Conservation (phyloP, 2,888 invertebrate species). For the Drosophila quasianomalipes region DNA sequence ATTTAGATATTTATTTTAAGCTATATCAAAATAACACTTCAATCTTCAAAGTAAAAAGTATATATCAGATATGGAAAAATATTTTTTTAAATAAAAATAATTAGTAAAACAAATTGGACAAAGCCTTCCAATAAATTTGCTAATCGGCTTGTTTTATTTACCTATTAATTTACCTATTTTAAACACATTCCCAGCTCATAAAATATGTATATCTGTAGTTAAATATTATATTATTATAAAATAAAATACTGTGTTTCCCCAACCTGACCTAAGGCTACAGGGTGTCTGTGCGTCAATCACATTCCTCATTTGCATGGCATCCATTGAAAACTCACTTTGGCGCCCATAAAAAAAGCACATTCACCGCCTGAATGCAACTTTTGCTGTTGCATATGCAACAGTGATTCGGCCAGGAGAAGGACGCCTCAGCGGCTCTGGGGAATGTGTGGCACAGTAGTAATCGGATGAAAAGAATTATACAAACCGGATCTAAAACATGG, state of each 20-base stretch:
- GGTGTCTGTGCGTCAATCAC: not conserved
- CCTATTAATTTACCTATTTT: not conserved
- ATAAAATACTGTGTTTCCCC: not conserved
- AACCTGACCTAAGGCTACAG: not conserved
- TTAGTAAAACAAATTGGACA: not conserved
- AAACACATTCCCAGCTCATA: not conserved
- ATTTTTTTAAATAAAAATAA: not conserved
- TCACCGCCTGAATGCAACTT: slow-evolving; percentile 49
- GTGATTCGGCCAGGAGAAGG: slow-evolving; percentile 9
- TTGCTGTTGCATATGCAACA: slow-evolving; percentile 37
- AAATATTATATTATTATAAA: not conserved
- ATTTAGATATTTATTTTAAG: not conserved
- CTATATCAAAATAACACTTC: not conserved
- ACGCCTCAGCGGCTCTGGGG: slow-evolving; percentile 14
- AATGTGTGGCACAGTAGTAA: slow-evolving; percentile 31
- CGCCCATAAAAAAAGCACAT: slow-evolving; percentile 30
- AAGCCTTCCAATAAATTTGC: not conserved
- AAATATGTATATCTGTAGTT: not conserved
- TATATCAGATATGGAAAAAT: not conserved
- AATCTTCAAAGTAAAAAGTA: not conserved
- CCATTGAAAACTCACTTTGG: slow-evolving; percentile 27
- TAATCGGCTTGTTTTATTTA: no score
- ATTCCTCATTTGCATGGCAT: slow-evolving; percentile 1
- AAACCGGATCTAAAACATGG: not conserved
- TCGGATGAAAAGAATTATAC: not conserved